Evolutionary conservation across 2,888 invertebrate species (phyloP), one percentile per base, ranked within the genome.

Genomic region (Bombylius discolor): DNA sequence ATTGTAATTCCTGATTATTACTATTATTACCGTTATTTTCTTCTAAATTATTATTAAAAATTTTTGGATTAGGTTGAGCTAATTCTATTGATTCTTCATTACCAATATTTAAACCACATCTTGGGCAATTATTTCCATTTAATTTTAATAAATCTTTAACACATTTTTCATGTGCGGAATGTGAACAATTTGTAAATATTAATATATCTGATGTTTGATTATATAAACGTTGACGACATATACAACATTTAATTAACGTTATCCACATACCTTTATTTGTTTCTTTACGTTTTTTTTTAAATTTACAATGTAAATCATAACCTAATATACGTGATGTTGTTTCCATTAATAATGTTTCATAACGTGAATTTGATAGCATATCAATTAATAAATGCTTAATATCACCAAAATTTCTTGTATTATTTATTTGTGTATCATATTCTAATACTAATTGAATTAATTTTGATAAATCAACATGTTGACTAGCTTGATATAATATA

Each of bases 321-420:
- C 85, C 82, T 47, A 86, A 75, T 46, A 54, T 49, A 31, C 80
- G 80, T 49, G 83, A 80, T 5, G 84, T 83, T 0, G 83, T 82
- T 62, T 81, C 79, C 62, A 88, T 77, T 64, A 88, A 77, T 50
- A 84, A 79, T 66, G 84, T 81, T 68, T 90, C 87, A 66, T 87
- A 86, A 44, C 81, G 79, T 59, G 87, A 88, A 64, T 88, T 87
- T 23, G 83, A 82, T 60, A 89, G 73, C 78, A 90, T 87, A 53
- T 82, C 83, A 71, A 79, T 74, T 45, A 82, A 65, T 47, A 82
- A 71, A 61, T 76, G 77, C 63, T 79, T 79, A 58, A 82, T 78
- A 67, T 83, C 82, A 32, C 83, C 82, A 65, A 82, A 81, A 59
- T 77, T 81, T 33, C 78, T 78, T 12, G 60, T 77, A 75, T 54